A percentile compares a stretch with the other conserved stretches of the same genome.
These are phyloP conservation scores for Pangasius mekongensis DNA, from an alignment of 2,797 vertebrate genomes.

Conservation along the genomic window DNA sequence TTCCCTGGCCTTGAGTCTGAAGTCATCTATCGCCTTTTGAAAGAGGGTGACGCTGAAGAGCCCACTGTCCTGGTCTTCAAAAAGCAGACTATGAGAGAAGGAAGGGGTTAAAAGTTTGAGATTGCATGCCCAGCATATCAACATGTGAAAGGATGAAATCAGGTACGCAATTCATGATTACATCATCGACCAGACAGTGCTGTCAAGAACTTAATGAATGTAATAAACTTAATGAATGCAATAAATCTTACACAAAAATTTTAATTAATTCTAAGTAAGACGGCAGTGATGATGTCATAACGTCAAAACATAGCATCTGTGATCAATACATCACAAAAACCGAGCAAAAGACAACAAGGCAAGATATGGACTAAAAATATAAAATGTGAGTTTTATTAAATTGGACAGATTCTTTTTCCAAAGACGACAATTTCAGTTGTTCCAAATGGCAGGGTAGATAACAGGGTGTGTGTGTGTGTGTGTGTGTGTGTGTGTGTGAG, in stretches of 20 bases:
- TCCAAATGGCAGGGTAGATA: neutral
- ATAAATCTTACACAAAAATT: neutral
- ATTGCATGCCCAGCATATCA: neutral
- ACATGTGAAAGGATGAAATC: neutral
- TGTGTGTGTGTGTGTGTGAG: neutral
- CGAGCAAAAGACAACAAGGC: neutral
- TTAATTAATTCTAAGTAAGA: neutral
- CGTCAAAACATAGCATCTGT: neutral
- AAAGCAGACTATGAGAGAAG: slow-evolving; percentile 81
- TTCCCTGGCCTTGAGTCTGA: slow-evolving; percentile 95
- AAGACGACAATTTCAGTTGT: neutral
- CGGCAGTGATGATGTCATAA: neutral
- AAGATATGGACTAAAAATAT: neutral
- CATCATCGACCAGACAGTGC: neutral
- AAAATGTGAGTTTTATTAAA: neutral
- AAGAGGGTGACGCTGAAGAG: slow-evolving; percentile 95
- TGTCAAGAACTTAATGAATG: neutral
- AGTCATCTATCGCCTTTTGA: slow-evolving; percentile 95
- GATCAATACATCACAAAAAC: neutral
- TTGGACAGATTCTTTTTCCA: neutral
- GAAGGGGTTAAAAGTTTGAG: neutral
- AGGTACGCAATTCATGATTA: neutral
- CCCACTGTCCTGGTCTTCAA: slow-evolving; percentile 93
- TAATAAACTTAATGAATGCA: neutral
- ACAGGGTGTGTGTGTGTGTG: neutral